These are phyloP conservation scores for Lysiphlebus fabarum DNA, from an alignment of 1,140 invertebrate genomes.

Conservation along the genomic window DNA sequence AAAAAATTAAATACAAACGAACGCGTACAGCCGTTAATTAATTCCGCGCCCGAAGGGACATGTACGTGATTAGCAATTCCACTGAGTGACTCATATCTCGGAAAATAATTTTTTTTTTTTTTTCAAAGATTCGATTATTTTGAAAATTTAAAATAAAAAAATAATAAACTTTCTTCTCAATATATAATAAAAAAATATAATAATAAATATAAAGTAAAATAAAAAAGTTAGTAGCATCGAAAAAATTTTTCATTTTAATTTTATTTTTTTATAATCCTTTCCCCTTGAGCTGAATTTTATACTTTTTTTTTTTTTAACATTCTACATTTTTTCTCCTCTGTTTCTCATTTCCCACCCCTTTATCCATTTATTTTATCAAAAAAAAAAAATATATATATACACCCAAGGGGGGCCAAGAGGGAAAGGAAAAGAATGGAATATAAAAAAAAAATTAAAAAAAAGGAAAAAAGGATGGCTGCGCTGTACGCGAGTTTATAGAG, in stretches of 20 bases:
- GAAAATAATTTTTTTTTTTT: background rate
- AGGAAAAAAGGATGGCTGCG: constrained; percentile 24
- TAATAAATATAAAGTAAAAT: no score
- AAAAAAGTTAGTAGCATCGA: background rate
- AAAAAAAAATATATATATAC: constrained; percentile 5
- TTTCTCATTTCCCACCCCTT: background rate
- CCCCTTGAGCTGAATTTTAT: constrained; percentile 6
- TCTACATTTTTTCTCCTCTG: background rate
- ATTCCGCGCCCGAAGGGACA: constrained; percentile 22
- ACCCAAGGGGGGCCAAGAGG: background rate
- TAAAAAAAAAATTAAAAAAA: background rate
- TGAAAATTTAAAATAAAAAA: no score
- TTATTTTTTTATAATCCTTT: constrained; percentile 9
- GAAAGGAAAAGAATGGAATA: no score
- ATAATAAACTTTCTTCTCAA: no score
- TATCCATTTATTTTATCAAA: background rate
- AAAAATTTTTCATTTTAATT: background rate
- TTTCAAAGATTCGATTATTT: no score
- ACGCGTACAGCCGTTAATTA: constrained; percentile 20
- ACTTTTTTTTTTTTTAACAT: background rate
- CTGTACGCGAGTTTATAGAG: constrained; percentile 29
- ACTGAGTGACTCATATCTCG: constrained; percentile 5
- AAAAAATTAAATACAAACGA: constrained; percentile 13
- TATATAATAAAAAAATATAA: no score
- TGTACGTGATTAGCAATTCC: constrained; percentile 21